Conservation (phyloP, 2,113 vertebrate genomes). For the Protobothrops flavoviridis region DNA sequence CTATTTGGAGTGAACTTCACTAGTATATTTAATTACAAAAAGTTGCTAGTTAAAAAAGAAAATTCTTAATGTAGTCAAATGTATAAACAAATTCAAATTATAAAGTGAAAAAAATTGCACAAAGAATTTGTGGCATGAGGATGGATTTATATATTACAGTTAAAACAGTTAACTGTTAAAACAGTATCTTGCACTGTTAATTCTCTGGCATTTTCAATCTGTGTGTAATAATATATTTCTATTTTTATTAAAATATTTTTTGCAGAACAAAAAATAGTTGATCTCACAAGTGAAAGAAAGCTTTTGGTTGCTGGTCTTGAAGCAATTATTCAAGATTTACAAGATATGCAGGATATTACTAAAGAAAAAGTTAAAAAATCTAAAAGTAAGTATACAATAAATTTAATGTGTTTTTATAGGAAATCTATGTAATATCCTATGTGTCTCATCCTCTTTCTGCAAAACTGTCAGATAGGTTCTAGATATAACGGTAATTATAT, state of each 20-base stretch:
- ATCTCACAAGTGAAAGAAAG: conserved; percentile 3
- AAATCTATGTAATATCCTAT: neutral
- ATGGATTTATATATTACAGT: neutral
- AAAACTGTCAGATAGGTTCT: neutral
- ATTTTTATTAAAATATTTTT: neutral
- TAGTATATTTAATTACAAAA: neutral
- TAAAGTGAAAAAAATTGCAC: neutral
- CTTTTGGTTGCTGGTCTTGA: conserved; percentile 15
- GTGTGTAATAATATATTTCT: neutral
- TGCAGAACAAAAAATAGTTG: conserved; percentile 1
- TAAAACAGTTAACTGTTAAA: neutral
- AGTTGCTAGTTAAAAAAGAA: neutral
- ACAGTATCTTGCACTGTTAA: neutral
- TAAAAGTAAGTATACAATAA: neutral
- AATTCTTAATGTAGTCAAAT: neutral
- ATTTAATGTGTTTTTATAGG: neutral
- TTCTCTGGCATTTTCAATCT: neutral
- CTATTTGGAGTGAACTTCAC: neutral
- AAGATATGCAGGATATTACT: neutral
- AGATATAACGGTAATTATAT: neutral
- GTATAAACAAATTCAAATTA: neutral
- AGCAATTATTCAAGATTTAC: conserved; percentile 12
- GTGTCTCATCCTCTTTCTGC: neutral
- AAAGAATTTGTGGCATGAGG: neutral
- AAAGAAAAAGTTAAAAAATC: neutral